Base-by-base conservation (phyloP, 2,888 invertebrate species). In the Exocentrus adspersus region DNA sequence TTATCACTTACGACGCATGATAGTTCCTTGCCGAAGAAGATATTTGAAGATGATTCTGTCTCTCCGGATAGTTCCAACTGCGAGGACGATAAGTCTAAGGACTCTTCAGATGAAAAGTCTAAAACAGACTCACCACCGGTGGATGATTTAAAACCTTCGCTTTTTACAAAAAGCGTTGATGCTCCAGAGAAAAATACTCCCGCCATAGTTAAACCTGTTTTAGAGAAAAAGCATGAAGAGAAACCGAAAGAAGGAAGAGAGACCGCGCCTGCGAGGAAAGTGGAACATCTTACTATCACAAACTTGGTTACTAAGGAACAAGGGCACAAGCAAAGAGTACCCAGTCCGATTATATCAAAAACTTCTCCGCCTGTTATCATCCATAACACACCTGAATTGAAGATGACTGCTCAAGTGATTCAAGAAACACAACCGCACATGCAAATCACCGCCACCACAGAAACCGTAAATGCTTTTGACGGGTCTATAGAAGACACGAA, bases 31-130 rank as follows among this genome's bases (percentile, higher is more conserved):
- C 89, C 89, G 0, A 88, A 88, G 5, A 89, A 89, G 77, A 89
- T 89, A 74, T 89, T 89, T 76, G 89, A 89, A 78, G 89, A 89
- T 71, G 89, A 89, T 69, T 87, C 86, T 0, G 86, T 87, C 0
- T 88, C 89, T 0, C 88, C 89, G 0, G 88, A 88, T 60, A 83
- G 80, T 73, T 81, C 82, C 0, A 80, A 81, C 61, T 82, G 80
- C 64, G 82, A 83, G 28, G 84, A 84, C 62, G 83, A 83, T 3
- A 80, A 80, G 64, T 71, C 73, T 7, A 81, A 80, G 68, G 78
- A 78, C 64, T 73, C 74, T 9, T 72, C 75, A 4, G 77, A 77
- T 51, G 78, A 78, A 60, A 80, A 79, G 62, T 71, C 70, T 14
- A 78, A 78, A 71, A 66, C 54, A 6, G 78, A 77, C 43, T 69